phyloP scores from a whole-genome alignment of 1,140 invertebrate species.

The Bombus superbus region DNA sequence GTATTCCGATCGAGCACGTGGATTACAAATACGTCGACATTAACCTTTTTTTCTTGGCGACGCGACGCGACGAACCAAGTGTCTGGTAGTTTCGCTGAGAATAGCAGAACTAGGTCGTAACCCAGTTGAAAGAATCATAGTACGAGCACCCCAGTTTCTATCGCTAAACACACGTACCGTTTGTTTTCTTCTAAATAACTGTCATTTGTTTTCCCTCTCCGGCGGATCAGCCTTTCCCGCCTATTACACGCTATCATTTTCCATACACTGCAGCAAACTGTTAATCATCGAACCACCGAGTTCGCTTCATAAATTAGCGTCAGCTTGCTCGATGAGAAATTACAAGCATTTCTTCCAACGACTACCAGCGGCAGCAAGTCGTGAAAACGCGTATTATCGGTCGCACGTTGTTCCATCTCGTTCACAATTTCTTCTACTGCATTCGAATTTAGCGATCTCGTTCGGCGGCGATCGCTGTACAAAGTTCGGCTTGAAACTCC shows the following conservation, averaged over 20 bases:
- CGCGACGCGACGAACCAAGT: constrained; percentile 27
- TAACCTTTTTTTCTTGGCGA: constrained; percentile 57
- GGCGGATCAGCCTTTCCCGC: neutral
- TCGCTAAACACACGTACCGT: constrained; percentile 12
- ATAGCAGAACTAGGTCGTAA: constrained; percentile 68
- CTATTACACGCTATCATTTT: neutral
- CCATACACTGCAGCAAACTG: neutral
- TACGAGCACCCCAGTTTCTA: constrained; percentile 32
- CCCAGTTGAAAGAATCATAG: constrained; percentile 50
- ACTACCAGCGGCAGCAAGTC: neutral
- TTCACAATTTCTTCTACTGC: too few relatives aligned
- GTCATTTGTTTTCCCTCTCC: constrained; percentile 8
- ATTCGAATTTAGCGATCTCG: neutral
- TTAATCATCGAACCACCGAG: neutral
- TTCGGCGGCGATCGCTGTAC: too few relatives aligned
- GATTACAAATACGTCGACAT: constrained; percentile 30
- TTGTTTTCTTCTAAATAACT: constrained; percentile 30
- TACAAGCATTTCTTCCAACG: too few relatives aligned
- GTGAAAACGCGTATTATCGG: neutral
- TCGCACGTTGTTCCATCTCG: neutral
- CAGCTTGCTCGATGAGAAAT: neutral
- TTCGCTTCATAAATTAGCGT: neutral
- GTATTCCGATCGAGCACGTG: neutral
- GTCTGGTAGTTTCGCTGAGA: constrained; percentile 64
- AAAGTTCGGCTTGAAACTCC: too few relatives aligned